Evolutionary conservation across 2,113 vertebrate genomes (phyloP).

Genomic region (Phalacrocorax carbo): DNA sequence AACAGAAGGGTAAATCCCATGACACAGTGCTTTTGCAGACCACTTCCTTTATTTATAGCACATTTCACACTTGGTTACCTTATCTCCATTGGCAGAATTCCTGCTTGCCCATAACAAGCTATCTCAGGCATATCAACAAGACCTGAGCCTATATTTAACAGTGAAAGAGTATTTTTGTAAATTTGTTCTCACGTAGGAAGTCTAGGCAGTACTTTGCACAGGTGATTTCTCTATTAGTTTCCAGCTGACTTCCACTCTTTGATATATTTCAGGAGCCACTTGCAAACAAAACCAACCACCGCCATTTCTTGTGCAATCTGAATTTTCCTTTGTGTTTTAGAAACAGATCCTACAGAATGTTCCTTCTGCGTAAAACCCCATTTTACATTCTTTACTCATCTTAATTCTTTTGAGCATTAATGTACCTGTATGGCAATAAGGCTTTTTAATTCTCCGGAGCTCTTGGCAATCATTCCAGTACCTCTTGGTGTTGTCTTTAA

Average conservation of each 20-base stretch:
- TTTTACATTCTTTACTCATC: not conserved
- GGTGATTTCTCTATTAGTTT: not conserved
- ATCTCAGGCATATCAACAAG: not conserved
- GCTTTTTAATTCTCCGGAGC: not conserved
- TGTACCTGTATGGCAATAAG: not conserved
- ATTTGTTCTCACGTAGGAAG: not conserved
- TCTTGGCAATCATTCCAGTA: not conserved
- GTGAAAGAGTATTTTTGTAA: not conserved
- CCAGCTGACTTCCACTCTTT: not conserved
- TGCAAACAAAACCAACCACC: not conserved
- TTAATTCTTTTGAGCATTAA: not conserved
- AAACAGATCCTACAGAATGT: not conserved
- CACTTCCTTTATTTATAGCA: not conserved
- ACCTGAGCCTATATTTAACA: not conserved
- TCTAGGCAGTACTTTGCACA: not conserved
- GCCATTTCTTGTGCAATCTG: not conserved
- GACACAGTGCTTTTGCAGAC: not conserved
- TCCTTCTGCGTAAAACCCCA: not conserved
- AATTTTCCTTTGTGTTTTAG: not conserved
- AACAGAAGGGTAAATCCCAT: not conserved
- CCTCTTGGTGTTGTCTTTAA: not conserved
- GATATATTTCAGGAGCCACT: not conserved
- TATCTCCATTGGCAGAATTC: constrained; percentile 4
- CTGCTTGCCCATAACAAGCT: not conserved
- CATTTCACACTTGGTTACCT: constrained; percentile 5